These are phyloP conservation scores for Hippopotamus amphibius DNA, from an alignment of 2,113 vertebrate genomes.

Conservation along the genomic window DNA sequence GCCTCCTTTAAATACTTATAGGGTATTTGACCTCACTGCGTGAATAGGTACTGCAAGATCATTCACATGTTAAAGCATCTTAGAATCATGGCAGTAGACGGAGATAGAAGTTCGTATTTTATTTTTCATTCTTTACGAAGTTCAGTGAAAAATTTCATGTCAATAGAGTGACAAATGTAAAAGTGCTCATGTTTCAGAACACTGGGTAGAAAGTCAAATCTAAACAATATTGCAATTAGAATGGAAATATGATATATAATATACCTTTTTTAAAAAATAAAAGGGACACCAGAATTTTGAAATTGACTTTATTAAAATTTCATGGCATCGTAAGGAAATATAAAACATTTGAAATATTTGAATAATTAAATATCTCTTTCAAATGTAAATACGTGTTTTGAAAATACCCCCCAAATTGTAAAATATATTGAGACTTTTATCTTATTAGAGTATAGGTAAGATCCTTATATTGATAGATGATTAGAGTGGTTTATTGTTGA, in stretches of 20 bases:
- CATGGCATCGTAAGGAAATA: not conserved
- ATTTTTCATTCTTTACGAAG: not conserved
- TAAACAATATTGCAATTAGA: not conserved
- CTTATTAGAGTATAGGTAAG: conserved; percentile 68
- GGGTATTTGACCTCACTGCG: not conserved
- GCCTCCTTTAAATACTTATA: not conserved
- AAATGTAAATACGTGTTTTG: conserved; percentile 11
- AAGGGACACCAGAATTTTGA: not conserved
- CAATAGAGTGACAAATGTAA: not conserved
- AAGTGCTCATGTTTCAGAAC: not conserved
- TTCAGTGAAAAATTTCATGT: not conserved
- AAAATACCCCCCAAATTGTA: not conserved
- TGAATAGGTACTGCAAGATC: not conserved
- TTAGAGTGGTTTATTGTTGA: conserved; percentile 56
- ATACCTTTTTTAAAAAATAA: not conserved
- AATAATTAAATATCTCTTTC: conserved; percentile 59
- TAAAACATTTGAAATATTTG: not conserved
- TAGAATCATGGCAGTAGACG: not conserved
- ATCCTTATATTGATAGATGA: conserved; percentile 67
- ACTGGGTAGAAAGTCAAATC: conserved; percentile 15
- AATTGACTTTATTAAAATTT: conserved; percentile 41
- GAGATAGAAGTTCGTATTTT: not conserved
- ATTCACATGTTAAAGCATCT: not conserved
- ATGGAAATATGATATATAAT: not conserved
- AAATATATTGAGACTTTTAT: conserved; percentile 62